Base-by-base conservation (phyloP, 92 coral and sea anemone genomes). In the Epizoanthus fatuus region DNA sequence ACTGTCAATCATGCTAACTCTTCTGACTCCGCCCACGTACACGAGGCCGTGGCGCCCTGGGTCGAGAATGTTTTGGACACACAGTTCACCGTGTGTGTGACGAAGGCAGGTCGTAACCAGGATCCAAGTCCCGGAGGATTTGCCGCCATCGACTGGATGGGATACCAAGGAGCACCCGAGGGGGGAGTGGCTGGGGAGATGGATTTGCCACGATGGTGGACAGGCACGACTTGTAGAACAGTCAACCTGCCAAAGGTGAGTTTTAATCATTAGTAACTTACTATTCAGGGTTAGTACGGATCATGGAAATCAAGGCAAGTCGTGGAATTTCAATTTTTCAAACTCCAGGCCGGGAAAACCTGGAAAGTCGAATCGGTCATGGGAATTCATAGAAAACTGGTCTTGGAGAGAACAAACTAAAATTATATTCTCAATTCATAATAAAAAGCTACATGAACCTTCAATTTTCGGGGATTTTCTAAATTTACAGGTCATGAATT, bases 141-240 rank as follows among this genome's bases (percentile, higher is more conserved):
- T 37, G 81, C 82, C 14, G 40, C 88, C 11, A 62, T 91, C 53
- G 94, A 91, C 53, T 91, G 90, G 90, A 72, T 90, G 19, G 93
- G 89, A 3, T 90, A 90, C 45, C 93, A 90, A 74, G 95, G 95
- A 44, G 88, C 81, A 35, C 89, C 92, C 85, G 86, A 84, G 52
- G 92, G 92, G 58, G 95, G 90, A 52, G 87, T 88, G 79, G 86
- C 95, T 19, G 95, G 90, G 25, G 84, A 75, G 65, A 92, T 88
- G 84, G 90, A 85, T 66, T 76, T 92, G 84, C 87, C 89, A 0
- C 84, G 83, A 20, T 92, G 95, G 95, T 92, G 95, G 95, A 88
- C 92, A 83, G 95, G 95, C 7, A 84, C 95, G 44, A 80, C 65
- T 45, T 92, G 95, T 45, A 82, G 71, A 2, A 84, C 92, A 1